Conservation (phyloP, 2,888 invertebrate genomes). For the Xanthia icteritia region DNA sequence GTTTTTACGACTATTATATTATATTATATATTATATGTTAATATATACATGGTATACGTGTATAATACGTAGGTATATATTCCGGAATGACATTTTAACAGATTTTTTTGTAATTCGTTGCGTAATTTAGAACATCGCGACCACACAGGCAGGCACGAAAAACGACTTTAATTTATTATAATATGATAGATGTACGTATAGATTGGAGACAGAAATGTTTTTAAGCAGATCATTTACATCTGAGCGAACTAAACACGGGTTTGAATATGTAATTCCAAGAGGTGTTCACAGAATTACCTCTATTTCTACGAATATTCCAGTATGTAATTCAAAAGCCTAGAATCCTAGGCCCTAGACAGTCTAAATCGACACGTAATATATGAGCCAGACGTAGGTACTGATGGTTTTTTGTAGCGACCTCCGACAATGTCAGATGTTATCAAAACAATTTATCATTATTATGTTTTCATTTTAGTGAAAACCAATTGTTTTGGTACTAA, state of each 20-base stretch:
- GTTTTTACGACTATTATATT: background rate
- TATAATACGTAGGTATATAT: no score
- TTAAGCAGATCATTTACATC: background rate
- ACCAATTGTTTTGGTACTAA: constrained; percentile 10
- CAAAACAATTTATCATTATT: constrained; percentile 20
- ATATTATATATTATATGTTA: background rate
- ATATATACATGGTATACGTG: no score
- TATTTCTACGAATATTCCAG: background rate
- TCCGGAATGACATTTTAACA: no score
- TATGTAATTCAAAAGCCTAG: constrained; percentile 1
- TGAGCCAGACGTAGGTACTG: constrained; percentile 10
- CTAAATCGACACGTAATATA: constrained; percentile 19
- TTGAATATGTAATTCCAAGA: background rate
- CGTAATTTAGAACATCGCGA: background rate
- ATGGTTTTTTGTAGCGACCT: constrained; percentile 18
- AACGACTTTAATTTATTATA: background rate
- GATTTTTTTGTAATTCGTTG: background rate
- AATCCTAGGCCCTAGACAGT: background rate
- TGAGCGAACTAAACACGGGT: background rate
- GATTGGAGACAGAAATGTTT: background rate
- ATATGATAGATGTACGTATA: background rate
- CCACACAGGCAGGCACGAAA: background rate
- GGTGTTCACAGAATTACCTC: background rate
- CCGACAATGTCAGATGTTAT: constrained; percentile 23
- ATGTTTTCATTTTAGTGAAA: constrained; percentile 3